Percentiles rank a stretch among this genome's conserved stretches.
These are phyloP conservation scores for Spodoptera exigua DNA, from an alignment of 2,888 invertebrate species.

Conservation along the genomic window DNA sequence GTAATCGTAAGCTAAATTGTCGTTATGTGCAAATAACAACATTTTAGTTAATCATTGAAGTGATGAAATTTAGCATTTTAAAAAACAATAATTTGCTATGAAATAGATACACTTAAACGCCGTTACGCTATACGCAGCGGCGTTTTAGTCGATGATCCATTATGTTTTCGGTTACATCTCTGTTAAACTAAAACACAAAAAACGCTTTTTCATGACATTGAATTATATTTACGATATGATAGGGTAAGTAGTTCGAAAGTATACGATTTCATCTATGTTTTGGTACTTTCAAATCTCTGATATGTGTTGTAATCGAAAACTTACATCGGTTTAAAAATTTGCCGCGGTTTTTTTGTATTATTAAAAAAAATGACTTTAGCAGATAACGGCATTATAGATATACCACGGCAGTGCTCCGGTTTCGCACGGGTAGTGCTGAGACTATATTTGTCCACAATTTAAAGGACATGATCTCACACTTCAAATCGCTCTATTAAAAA, in stretches of 20 bases:
- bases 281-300: slow-evolving; percentile 5
- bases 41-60: slow-evolving; percentile 7
- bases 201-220: slow-evolving; percentile 2
- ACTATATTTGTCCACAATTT: too few relatives aligned
- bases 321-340: slow-evolving; percentile 4
- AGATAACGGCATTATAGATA: background rate
- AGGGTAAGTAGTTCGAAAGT: slow-evolving; percentile 6
- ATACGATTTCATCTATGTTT: slow-evolving; percentile 1
- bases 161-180: slow-evolving; percentile 1
- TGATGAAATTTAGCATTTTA: slow-evolving; percentile 4
- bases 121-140: slow-evolving; percentile 16
- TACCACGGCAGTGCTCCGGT: too few relatives aligned
- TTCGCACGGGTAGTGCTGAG: too few relatives aligned
- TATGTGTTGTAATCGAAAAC: slow-evolving; percentile 2
- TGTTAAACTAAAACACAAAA: slow-evolving; percentile 4
- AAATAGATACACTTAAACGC: slow-evolving; percentile 12
- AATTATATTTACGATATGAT: slow-evolving; percentile 13
- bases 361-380: background rate
- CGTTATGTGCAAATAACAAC: slow-evolving; percentile 11
- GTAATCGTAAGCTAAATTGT: slow-evolving; percentile 7
- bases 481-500: too few relatives aligned
- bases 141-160: slow-evolving; percentile 12
- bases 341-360: slow-evolving; percentile 2
- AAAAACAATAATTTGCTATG: slow-evolving; percentile 1
- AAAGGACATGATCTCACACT: too few relatives aligned